A percentile compares a stretch with the other conserved stretches of the same genome.
phyloP scores from a whole-genome alignment of 2,888 invertebrate genomes.

The Marronus borbonicus region DNA sequence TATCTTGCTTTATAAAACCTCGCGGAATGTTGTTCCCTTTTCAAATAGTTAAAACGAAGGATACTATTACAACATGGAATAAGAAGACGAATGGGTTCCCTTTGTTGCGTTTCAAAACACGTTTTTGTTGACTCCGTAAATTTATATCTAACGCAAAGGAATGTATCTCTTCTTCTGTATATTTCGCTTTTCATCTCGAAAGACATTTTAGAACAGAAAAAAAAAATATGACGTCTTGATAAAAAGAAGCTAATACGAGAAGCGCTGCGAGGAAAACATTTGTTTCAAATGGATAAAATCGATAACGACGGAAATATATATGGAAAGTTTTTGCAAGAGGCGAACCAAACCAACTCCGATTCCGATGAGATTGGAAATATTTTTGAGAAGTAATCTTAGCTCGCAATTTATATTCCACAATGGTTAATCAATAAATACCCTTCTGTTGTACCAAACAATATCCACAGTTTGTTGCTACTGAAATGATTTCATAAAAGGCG shows the following conservation, averaged over 20 bases:
- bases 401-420: background rate
- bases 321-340: background rate
- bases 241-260: constrained; percentile 18
- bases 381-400: constrained; percentile 16
- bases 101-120: constrained; percentile 7
- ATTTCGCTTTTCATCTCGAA: constrained; percentile 15
- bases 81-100: constrained; percentile 12
- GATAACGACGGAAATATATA: constrained; percentile 13
- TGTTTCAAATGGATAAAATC: constrained; percentile 30
- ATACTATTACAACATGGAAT: background rate
- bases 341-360: background rate
- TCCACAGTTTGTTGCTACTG: background rate
- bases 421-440: constrained; percentile 18
- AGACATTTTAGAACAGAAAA: constrained; percentile 12
- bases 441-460: constrained; percentile 9
- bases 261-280: constrained; percentile 16
- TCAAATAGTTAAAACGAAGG: background rate
- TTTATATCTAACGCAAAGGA: constrained; percentile 5
- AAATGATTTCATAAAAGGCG: constrained; percentile 5
- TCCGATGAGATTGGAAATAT: constrained; percentile 12
- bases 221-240: constrained; percentile 32
- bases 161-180: background rate
- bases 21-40: background rate
- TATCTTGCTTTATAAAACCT: no score
- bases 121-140: background rate